A percentile compares a stretch with the other conserved stretches of the same genome.
phyloP scores from a whole-genome alignment of 1,140 invertebrate genomes.

The Orchestia grillus region DNA sequence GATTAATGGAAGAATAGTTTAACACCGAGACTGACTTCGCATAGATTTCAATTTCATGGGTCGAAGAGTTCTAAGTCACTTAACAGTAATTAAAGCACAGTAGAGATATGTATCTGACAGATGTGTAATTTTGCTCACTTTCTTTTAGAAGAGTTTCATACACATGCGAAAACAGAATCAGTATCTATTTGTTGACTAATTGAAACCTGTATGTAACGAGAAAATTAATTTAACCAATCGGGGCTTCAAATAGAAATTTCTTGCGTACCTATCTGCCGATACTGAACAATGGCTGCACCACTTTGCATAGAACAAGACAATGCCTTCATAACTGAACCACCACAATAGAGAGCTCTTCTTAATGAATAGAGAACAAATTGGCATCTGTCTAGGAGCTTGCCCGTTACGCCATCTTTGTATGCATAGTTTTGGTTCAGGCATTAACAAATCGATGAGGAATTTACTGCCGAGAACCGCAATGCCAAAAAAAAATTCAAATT shows the following conservation, averaged over 20 bases:
- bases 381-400: background rate
- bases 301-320: background rate
- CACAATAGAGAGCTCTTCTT: background rate
- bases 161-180: background rate
- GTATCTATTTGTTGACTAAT: background rate
- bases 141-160: no score
- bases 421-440: background rate
- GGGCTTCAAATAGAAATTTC: background rate
- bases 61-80: no score
- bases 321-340: background rate
- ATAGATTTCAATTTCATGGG: no score
- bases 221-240: background rate
- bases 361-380: conserved; percentile 1
- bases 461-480: background rate
- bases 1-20: no score
- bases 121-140: no score
- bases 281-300: background rate
- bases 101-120: no score
- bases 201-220: background rate
- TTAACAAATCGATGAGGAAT: conserved; percentile 1
- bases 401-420: background rate
- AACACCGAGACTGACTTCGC: no score
- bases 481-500: background rate
- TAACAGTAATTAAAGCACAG: no score
- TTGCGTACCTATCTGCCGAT: background rate